Evolutionary conservation across 2,888 invertebrate genomes (phyloP), one percentile per base, ranked within the genome.

Genomic region (Xestia ashworthii): DNA sequence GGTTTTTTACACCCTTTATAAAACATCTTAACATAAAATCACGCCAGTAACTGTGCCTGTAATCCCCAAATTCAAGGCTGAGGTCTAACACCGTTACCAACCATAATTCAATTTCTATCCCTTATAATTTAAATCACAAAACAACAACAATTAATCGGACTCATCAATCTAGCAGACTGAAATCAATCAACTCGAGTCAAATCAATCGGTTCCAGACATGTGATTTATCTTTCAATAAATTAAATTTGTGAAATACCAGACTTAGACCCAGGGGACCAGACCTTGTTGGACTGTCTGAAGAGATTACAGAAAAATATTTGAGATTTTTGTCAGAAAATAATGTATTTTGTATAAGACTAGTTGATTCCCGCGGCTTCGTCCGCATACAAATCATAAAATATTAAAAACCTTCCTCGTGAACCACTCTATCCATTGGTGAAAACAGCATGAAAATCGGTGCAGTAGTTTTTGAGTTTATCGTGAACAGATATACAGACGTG

Each of bases 151-250:
- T 72, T 66, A 73, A 73, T 78, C 19, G 12, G 3, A 12, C 11
- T 25, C 16, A 70, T 70, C 48, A 66, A 82, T 66, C 69, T 70
- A 81, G 22, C 4, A 19, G 19, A n/a, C 12, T 66, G 25, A 22
- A 70, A 72, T 78, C 78, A 70, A 81, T 81, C 76, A 76, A 55
- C 32, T 62, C 3, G 6, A 72, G n/a, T 38, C 50, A 50, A 70
- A 48, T 71, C n/a, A 72, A 72, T 72, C 16, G 53, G 41, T 32
- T n/a, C 11, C 6, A 60, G 60, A 66, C 46, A n/a, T 22, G 55
- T 68, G 65, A 83, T 78, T 25, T 70, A 81, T 83, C 69, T 66
- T 66, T 14, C 44, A 44, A 41, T 22, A 41, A 83, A 81, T 71
- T 75, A 48, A 71, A 82, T 71, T 71, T 71, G n/a, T 60, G 19